Conservation (phyloP, 1,140 invertebrate species). For the Caenorhabditis latens region DNA sequence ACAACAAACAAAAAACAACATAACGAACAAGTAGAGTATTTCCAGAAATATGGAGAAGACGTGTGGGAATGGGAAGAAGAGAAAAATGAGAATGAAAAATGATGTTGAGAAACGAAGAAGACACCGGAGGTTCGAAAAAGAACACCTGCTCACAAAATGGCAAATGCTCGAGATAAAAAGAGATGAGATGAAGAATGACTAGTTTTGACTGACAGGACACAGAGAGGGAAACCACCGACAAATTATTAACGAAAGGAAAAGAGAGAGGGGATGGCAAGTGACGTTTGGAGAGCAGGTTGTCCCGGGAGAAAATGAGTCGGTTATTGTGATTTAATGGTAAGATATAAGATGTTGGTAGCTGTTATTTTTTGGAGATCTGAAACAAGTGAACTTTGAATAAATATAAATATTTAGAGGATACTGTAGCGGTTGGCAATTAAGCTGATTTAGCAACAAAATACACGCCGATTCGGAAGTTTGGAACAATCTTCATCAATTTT, state of each 20-base stretch:
- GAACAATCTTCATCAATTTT: no score
- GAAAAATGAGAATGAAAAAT: slow-evolving; percentile 6
- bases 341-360: no score
- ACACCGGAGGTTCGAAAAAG: not conserved
- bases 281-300: not conserved
- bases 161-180: not conserved
- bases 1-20: slow-evolving; percentile 21
- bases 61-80: not conserved
- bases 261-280: not conserved
- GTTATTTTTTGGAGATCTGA: no score
- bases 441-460: no score
- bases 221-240: slow-evolving; percentile 10
- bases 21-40: not conserved
- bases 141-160: slow-evolving; percentile 7
- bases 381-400: no score
- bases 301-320: no score
- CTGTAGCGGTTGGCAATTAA: no score
- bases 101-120: not conserved
- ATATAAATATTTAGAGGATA: no score
- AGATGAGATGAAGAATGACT: not conserved
- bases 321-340: no score
- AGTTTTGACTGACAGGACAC: slow-evolving; percentile 21
- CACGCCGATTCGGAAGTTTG: no score
- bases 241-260: not conserved
- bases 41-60: not conserved